Evolutionary conservation across 2,113 vertebrate species (phyloP), one percentile per base, ranked within the genome.

Genomic region (Miniopterus natalensis): DNA sequence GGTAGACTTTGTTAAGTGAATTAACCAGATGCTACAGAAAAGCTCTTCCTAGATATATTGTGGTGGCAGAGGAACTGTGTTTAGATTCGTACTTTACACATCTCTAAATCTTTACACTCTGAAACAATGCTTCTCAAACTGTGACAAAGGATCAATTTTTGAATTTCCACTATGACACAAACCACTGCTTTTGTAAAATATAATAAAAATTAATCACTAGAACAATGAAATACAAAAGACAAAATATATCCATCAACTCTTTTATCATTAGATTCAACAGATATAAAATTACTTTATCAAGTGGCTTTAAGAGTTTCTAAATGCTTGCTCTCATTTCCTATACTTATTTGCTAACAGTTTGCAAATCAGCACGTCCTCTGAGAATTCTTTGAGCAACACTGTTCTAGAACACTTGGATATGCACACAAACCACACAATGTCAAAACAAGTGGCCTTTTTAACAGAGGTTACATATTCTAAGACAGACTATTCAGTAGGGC

Each of bases 71-170:
- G 25, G 17, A 23, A 31, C 3, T 51, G 9, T 20, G 36, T 75
- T 93, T 93, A 86, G 70, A 83, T 80, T 84, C 23, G 3, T 53
- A 68, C 42, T 40, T 83, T 86, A 94, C 1, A 53, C 5, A 71
- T 75, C 42, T 93, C 61, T 94, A 53, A 73, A 66, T 78, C 20
- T 92, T 94, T 86, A 63, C 42, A 66, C 29, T 84, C 71, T 75
- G 95, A 59, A 93, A 20, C 20, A 81, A 77, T 47, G 57, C 25
- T 92, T 96, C 40, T 95, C 77, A 96, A 93, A 84, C 53, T 70
- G n/a, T 73, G 40, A n/a, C 77, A 7, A 93, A 91, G 36, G n/a
- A 68, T 93, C 29, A 42, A 23, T 47, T 93, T 66, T 55, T 51
- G 57, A 36, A 65, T 79, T 94, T 84, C 36, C 9, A 88, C 13